A percentile compares a stretch with the other conserved stretches of the same genome.
Conservation (phyloP, 2,113 vertebrate species). For the Rynchops niger region DNA sequence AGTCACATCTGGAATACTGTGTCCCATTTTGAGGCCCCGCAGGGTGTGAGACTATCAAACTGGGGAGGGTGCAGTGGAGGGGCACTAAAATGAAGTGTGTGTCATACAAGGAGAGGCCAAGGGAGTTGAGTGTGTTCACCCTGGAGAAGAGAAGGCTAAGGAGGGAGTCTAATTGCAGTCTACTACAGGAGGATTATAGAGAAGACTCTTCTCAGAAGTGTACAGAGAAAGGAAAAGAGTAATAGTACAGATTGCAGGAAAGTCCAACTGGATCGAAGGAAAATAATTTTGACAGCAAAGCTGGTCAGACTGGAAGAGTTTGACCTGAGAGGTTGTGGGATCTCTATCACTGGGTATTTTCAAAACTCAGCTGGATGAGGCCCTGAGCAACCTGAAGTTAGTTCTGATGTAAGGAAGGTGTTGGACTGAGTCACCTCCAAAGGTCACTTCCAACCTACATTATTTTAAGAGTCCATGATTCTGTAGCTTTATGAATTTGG, state of each 20-base stretch:
- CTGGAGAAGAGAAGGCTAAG: neutral
- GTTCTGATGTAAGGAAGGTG: neutral
- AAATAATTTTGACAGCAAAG: neutral
- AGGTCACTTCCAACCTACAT: neutral
- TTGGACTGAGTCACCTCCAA: neutral
- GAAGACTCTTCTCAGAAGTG: neutral
- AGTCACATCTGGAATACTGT: neutral
- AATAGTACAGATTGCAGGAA: neutral
- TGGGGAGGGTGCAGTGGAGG: neutral
- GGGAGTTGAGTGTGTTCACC: neutral
- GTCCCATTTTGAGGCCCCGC: neutral
- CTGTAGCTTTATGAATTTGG: neutral
- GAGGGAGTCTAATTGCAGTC: neutral
- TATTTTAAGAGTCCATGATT: neutral
- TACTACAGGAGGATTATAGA: neutral
- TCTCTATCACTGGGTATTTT: neutral
- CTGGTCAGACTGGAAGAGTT: neutral
- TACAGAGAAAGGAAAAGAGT: neutral
- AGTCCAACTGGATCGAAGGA: neutral
- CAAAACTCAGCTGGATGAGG: neutral
- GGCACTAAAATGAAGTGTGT: neutral
- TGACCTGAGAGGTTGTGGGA: neutral
- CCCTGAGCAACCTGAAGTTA: neutral
- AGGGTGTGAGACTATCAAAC: neutral
- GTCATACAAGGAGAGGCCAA: neutral